phyloP scores from a whole-genome alignment of 2,797 vertebrate genomes.

The Merluccius polli region DNA sequence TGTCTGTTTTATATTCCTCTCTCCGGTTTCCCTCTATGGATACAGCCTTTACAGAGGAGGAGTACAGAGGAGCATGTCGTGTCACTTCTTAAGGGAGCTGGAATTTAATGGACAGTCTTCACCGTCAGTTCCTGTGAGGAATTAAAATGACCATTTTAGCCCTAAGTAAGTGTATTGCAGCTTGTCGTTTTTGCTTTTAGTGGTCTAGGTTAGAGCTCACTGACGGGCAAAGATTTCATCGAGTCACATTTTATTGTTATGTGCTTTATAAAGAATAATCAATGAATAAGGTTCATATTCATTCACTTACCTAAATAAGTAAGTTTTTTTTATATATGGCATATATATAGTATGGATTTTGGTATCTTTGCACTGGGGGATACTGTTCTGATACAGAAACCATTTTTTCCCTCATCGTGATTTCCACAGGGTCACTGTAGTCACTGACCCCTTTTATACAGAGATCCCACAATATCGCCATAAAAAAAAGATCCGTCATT shows the following conservation, averaged over 20 bases:
- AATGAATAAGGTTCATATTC: background rate
- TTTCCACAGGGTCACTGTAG: no score
- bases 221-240: background rate
- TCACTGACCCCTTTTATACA: no score
- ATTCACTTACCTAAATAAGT: background rate
- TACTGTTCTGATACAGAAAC: no score
- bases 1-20: background rate
- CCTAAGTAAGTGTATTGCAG: background rate
- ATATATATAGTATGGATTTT: background rate
- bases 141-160: background rate
- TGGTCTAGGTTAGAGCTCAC: background rate
- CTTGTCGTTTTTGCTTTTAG: background rate
- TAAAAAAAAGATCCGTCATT: no score
- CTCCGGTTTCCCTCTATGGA: background rate
- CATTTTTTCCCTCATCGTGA: no score
- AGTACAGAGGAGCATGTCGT: background rate
- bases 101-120: background rate
- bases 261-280: background rate
- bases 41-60: background rate
- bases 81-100: background rate
- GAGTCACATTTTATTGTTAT: background rate
- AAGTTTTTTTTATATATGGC: background rate
- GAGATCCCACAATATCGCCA: no score
- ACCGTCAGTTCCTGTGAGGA: background rate
- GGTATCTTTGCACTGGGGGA: no score